Conservation (phyloP, 2,888 invertebrate genomes). For the Heliconius ethilla region DNA sequence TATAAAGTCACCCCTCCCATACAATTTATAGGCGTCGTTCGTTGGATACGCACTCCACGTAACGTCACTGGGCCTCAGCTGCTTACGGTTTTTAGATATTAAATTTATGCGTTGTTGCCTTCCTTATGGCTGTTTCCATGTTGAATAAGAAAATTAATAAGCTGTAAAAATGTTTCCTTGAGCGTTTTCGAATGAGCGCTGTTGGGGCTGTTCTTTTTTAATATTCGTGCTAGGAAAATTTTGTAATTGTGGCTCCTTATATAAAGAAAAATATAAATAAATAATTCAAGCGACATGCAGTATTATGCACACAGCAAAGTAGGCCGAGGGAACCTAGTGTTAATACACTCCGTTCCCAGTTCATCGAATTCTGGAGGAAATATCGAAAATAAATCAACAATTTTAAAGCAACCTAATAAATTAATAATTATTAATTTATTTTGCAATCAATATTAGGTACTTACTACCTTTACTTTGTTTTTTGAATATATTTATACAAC, state of each 20-base stretch:
- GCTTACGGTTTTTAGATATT: conserved; percentile 42
- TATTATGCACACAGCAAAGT: too few relatives aligned
- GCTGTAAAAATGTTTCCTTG: conserved; percentile 26
- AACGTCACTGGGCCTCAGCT: conserved; percentile 41
- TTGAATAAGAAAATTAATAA: conserved; percentile 28
- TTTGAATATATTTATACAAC: too few relatives aligned
- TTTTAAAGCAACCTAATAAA: too few relatives aligned
- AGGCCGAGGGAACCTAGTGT: too few relatives aligned
- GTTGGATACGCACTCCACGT: conserved; percentile 29
- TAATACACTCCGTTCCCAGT: too few relatives aligned
- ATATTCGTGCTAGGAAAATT: neutral
- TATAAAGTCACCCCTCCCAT: conserved; percentile 25
- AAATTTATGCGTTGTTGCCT: conserved; percentile 33
- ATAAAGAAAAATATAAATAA: too few relatives aligned
- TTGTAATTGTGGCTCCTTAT: neutral
- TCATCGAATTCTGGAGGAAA: too few relatives aligned
- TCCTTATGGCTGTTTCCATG: conserved; percentile 25
- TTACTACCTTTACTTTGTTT: too few relatives aligned
- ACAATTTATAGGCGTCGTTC: conserved; percentile 40
- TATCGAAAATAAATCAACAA: too few relatives aligned
- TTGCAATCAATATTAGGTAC: too few relatives aligned
- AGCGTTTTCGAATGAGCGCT: conserved; percentile 10
- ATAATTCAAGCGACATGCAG: too few relatives aligned
- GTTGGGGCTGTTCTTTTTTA: conserved; percentile 12
- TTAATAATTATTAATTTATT: too few relatives aligned